Evolutionary conservation across 2,797 vertebrate genomes (phyloP), one percentile per base, ranked within the genome.

Genomic region (Sebastes umbrosus): DNA sequence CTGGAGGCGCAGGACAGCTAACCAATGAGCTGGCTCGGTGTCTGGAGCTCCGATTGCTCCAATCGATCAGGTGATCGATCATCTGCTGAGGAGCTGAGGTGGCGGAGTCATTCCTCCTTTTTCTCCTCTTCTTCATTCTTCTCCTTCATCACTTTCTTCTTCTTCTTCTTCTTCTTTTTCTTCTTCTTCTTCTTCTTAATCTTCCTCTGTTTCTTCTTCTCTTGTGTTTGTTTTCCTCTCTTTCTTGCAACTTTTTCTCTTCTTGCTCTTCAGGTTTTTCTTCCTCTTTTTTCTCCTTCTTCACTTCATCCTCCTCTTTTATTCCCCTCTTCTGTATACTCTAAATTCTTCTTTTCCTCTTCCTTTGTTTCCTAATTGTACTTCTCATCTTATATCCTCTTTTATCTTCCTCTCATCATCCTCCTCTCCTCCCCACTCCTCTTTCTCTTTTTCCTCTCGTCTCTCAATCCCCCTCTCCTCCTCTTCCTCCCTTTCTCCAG

Each of bases 1-100:
- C 36, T 63, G 7, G 3, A 22, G 52, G 20, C 4, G 2, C 20
- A n/a, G n/a, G 84, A 80, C 85, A 78, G 76, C 10, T 16, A 60
- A 18, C 91, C 85, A 87, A 84, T 84, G 57, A 62, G 54, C 29
- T 50, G 8, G 29, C 80, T 66, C 6, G 8, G 0, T 24, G 46
- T 64, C 46, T 29, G 14, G 24, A 39, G 20, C 32, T 58, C 78
- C 75, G 22, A 78, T 90, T 75, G 50, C 10, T 39, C 6, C 3
- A 2, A 87, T 69, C 43, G 72, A 86, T 86, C 78, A 70, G 46
- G 10, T 25, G 50, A 86, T 79, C 8, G 59, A 89, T 86, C 22
- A 50, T 34, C 63, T 43, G 36, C 57, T 7, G 39, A 68, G 57
- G 68, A 68, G 27, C 55, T 62, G 52, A 80, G 25, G 20, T 9